Base-by-base conservation (phyloP, 2,113 vertebrate species). In the Talpa occidentalis region DNA sequence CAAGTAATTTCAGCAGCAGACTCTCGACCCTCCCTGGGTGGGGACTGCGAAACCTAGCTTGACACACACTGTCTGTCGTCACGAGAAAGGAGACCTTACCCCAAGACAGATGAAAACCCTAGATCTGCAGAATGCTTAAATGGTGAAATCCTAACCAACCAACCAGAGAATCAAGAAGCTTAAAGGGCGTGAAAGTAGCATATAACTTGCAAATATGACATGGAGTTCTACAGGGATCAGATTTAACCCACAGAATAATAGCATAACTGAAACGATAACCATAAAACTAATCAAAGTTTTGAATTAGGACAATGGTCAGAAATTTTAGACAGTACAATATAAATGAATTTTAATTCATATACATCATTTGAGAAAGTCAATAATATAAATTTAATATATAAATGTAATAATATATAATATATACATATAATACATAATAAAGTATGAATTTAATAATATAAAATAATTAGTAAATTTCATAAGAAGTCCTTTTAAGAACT, bases 261-360 rank as follows among this genome's bases (percentile, higher is more conserved):
- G 2, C 32, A 52, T 35, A 70, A 40, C 21, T 30, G 30, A 64
- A 22, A 82, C 10, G 49, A 37, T 42, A 85, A 77, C 32, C 77
- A 3, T 62, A 82, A 92, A 72, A 37, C 9, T 24, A 30, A 40
- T 44, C 14, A 67, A 44, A 44, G 26, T 37, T 82, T 93, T 66
- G 7, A 83, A 64, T 89, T 73, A 91, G 28, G 47, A 12, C 85
- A 4, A 79, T 44, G 44, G 60, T 44, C 35, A 52, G 30, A 84
- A 78, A 81, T 90, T 62, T 59, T 28, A 3, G 3, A 19, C 16
- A 60, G 9, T 54, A 35, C 1, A n/a, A 2, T 54, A 56, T 59
- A 76, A 52, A 64, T 66, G 11, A 94, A 74, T 87, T 96, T 74
- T 87, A 74, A 84, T n/a, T 90, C 70, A 60, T 26, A 16, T 0